Evolutionary conservation across 2,888 invertebrate genomes (phyloP), one percentile per base, ranked within the genome.

Genomic region (Tiphia femorata): DNA sequence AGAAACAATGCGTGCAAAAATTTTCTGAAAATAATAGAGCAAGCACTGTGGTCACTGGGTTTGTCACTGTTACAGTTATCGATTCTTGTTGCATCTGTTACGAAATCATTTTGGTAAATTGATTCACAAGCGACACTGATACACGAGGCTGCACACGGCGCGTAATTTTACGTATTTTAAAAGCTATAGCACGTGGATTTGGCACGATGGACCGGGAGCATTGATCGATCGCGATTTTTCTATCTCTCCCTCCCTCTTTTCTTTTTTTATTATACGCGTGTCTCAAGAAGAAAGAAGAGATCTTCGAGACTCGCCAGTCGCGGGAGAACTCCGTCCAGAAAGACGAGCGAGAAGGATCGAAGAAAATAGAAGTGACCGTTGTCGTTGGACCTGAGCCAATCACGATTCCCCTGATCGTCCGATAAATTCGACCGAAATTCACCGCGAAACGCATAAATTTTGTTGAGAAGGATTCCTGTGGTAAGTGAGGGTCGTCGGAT

Each of bases 321-420:
- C 38, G 37, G 44, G 38, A 29, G 49, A 64, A 67, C 70, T 61
- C 67, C 49, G 37, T 35, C 33, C 23, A 40, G 40, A 14, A 41
- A 38, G 43, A 23, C 46, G 42, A 17, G 16, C 25, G 23, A n/a
- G 14, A 10, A 61, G 46, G 67, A 62, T 54, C 60, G 76, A 72
- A 72, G 72, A 76, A 80, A 80, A 80, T 80, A 78, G 79, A 75
- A 76, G 66, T 63, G 64, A 52, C 37, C 37, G 37, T 17, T 48
- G 50, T 52, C 37, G 48, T 58, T 77, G 79, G 77, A 75, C 20
- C 17, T 23, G 12, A 12, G 76, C 80, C 79, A 79, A 73, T 71
- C 64, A 62, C 53, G 58, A 68, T 67, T 56, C 54, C 48, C 56
- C 23, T 27, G 33, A 53, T 58, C 41, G 63, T 58, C 57, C 52